Conservation (phyloP, 2,888 invertebrate genomes). For the Polylopha cassiicola region DNA sequence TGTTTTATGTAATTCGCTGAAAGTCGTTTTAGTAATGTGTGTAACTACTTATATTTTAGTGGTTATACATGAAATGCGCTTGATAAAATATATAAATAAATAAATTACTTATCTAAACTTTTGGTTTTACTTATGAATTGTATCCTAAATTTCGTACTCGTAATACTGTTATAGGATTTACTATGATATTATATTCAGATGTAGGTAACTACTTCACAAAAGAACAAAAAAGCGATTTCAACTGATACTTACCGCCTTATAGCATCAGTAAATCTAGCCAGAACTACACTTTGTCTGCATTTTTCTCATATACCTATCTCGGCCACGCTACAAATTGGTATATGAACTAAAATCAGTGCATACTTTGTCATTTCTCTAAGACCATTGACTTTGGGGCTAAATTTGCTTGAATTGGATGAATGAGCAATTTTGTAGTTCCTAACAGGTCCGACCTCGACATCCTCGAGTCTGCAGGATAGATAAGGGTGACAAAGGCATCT, state of each 20-base stretch:
- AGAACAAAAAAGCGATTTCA: too few species aligned
- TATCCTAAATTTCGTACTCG: too few species aligned
- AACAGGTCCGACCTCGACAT: conserved; percentile 14
- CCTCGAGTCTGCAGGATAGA: conserved; percentile 9
- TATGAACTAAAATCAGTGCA: not conserved
- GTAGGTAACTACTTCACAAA: too few species aligned
- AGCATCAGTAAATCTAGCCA: not conserved
- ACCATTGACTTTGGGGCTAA: not conserved
- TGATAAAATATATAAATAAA: too few species aligned
- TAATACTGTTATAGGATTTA: too few species aligned
- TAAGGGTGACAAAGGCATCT: conserved; percentile 17
- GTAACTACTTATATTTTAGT: too few species aligned
- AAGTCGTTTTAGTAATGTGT: too few species aligned
- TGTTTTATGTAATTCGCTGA: too few species aligned
- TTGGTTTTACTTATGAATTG: too few species aligned
- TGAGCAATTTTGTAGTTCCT: conserved; percentile 1
- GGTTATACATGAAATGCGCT: too few species aligned
- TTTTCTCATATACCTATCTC: conserved; percentile 10
- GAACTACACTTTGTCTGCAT: conserved; percentile 1
- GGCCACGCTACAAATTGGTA: not conserved
- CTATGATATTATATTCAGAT: too few species aligned
- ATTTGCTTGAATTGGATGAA: not conserved
- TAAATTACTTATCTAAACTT: too few species aligned
- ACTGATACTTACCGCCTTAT: not conserved
- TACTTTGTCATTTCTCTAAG: not conserved